A percentile compares a stretch with the other conserved stretches of the same genome.
phyloP scores from a whole-genome alignment of 53 echinoderm and acorn worm species.

The Temnopleurus reevesii region DNA sequence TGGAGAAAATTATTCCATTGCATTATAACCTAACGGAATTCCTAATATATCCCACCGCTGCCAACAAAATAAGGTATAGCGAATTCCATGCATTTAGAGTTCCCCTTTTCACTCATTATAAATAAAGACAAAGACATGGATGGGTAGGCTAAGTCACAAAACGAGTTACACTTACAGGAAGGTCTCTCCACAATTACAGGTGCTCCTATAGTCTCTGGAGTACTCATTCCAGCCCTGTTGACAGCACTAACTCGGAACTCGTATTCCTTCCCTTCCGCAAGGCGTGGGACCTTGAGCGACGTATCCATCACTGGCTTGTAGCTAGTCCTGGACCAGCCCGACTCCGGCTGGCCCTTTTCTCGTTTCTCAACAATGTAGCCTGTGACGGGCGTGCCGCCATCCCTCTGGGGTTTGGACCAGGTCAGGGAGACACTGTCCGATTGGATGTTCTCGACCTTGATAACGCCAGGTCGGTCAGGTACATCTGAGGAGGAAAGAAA shows the following conservation, averaged over 20 bases:
- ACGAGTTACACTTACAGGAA: conserved; percentile 61
- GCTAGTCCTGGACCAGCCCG: conserved; percentile 73
- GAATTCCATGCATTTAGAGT: too few species aligned
- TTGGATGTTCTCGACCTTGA: conserved; percentile 71
- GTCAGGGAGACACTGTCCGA: conserved; percentile 73
- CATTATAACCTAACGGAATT: too few species aligned
- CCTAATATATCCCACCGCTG: too few species aligned
- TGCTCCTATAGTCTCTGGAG: conserved; percentile 56
- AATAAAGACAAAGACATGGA: too few species aligned
- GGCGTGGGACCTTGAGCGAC: conserved; percentile 66
- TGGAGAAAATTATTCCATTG: too few species aligned
- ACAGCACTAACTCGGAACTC: conserved; percentile 89
- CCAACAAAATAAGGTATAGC: too few species aligned
- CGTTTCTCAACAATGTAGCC: conserved; percentile 95
- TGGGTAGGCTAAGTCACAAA: too few species aligned
- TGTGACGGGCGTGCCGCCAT: conserved; percentile 91
- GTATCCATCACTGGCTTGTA: conserved; percentile 71
- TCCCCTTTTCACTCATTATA: too few species aligned
- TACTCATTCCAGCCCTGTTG: conserved; percentile 92
- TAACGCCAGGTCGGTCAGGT: conserved; percentile 77
- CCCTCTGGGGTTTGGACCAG: conserved; percentile 79
- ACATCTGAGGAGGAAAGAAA: conserved; percentile 64
- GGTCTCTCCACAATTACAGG: conserved; percentile 79
- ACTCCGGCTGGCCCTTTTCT: conserved; percentile 60
- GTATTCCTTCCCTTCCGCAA: conserved; percentile 79